These are phyloP conservation scores for Boloria selene DNA, from an alignment of 2,888 invertebrate genomes.

Conservation along the genomic window DNA sequence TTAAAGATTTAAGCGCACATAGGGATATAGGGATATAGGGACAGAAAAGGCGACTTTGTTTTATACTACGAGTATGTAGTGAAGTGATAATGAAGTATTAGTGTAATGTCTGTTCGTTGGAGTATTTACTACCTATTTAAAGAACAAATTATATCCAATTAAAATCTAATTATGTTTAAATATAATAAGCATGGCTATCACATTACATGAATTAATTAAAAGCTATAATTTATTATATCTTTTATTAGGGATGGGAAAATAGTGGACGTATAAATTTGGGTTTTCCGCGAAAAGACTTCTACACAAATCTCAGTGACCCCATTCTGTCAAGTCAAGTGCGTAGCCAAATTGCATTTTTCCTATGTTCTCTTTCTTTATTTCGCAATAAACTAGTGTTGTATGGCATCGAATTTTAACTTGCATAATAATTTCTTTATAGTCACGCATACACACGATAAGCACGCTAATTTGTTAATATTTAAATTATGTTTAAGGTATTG, in stretches of 20 bases:
- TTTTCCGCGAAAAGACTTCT: neutral
- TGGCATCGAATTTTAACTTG: neutral
- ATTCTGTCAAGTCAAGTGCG: constrained; percentile 5
- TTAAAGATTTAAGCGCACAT: too few species aligned
- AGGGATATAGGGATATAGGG: too few species aligned
- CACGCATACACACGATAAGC: neutral
- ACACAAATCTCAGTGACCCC: neutral
- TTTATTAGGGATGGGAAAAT: neutral
- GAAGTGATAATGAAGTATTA: too few species aligned
- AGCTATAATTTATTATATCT: neutral
- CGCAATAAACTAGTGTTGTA: neutral
- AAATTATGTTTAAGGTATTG: constrained; percentile 5
- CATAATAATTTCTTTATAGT: neutral
- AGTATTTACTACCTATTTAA: too few species aligned
- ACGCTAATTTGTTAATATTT: neutral
- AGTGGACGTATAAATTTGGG: neutral
- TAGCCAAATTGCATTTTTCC: constrained; percentile 4
- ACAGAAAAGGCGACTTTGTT: too few species aligned
- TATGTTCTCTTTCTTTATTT: neutral
- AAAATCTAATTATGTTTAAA: too few species aligned
- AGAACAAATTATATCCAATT: too few species aligned
- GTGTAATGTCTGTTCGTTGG: too few species aligned
- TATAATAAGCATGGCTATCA: constrained; percentile 3
- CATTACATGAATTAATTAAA: neutral
- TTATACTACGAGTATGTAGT: too few species aligned